Percentiles rank a stretch among this genome's conserved stretches.
These are phyloP conservation scores for Pangasius krempfi DNA, from an alignment of 2,797 vertebrate genomes.

Conservation along the genomic window DNA sequence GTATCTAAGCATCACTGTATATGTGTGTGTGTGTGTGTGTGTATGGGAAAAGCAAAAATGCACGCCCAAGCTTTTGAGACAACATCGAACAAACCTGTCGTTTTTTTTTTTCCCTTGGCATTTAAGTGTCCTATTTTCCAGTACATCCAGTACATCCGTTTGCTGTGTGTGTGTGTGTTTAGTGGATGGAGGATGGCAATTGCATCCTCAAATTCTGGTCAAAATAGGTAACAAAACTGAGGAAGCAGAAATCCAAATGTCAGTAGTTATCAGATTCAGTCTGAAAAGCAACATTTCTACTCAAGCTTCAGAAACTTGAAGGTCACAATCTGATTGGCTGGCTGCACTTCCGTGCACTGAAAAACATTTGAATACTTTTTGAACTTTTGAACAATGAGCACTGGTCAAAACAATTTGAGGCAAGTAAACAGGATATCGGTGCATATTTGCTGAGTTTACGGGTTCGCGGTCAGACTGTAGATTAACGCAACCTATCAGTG, in stretches of 20 bases:
- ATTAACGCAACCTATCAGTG: too few relatives aligned
- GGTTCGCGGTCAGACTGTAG: neutral
- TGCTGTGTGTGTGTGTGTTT: neutral
- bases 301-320: neutral
- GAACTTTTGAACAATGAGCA: neutral
- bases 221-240: neutral
- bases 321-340: neutral
- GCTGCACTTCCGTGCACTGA: neutral
- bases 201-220: neutral
- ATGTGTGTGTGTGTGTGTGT: neutral
- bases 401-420: neutral
- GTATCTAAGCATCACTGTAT: neutral
- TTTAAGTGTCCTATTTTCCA: constrained; percentile 37
- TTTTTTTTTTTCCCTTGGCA: constrained; percentile 33
- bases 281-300: neutral
- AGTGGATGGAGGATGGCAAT: neutral
- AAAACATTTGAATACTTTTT: neutral
- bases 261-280: neutral
- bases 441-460: neutral
- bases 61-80: constrained; percentile 20
- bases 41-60: constrained; percentile 18
- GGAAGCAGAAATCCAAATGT: constrained; percentile 2
- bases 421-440: neutral
- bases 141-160: neutral
- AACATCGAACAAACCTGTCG: constrained; percentile 28